Evolutionary conservation across 2,113 vertebrate species (phyloP).

Genomic region (Dryoscopus gambensis): DNA sequence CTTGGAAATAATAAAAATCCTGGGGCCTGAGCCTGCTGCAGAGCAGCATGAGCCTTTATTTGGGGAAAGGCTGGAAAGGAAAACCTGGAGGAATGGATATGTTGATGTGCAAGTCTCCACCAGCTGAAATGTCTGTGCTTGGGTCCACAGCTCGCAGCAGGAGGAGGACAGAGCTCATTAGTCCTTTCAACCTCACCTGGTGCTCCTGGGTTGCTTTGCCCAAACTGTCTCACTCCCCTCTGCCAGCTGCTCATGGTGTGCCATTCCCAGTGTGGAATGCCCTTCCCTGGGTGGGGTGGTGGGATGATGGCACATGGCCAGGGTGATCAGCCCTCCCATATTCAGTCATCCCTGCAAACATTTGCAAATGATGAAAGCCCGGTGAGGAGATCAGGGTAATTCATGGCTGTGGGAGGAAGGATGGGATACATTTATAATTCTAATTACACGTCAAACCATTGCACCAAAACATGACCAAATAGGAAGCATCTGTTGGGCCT

Average conservation of each 20-base stretch:
- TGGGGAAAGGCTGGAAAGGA: not conserved
- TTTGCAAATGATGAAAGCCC: not conserved
- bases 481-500: not conserved
- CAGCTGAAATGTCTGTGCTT: not conserved
- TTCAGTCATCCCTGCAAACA: accelerated
- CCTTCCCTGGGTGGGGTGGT: accelerated
- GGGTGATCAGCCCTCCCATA: not conserved
- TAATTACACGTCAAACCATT: not conserved
- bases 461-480: not conserved
- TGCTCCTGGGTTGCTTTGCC: not conserved
- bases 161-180: not conserved
- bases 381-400: not conserved
- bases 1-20: conserved; percentile 45
- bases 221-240: not conserved
- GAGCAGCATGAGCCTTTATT: not conserved
- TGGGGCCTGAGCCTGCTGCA: not conserved
- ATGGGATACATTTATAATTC: not conserved
- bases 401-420: not conserved
- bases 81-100: not conserved
- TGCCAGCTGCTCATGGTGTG: not conserved
- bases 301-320: accelerated
- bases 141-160: not conserved
- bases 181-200: not conserved
- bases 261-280: not conserved
- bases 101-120: not conserved